Evolutionary conservation across 2,113 vertebrate genomes (phyloP).

Genomic region (Phaethon lepturus): DNA sequence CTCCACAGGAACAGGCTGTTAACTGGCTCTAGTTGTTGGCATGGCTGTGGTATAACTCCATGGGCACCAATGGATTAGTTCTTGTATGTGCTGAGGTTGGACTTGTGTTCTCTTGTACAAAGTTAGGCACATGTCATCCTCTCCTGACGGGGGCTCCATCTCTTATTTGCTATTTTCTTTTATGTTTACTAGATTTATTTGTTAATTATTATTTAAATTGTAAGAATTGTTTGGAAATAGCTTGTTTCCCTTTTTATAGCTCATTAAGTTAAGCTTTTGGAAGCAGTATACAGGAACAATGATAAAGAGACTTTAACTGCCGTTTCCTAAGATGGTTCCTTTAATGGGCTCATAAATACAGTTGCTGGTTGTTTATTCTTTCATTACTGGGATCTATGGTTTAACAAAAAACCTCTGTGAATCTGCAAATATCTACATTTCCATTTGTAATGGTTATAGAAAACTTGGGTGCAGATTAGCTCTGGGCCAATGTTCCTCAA

Average conservation of each 20-base stretch:
- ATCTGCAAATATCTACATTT: neutral
- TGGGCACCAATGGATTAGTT: neutral
- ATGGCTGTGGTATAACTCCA: neutral
- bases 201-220: slow-evolving; percentile 60
- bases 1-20: accelerated
- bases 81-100: neutral
- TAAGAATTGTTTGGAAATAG: slow-evolving; percentile 36
- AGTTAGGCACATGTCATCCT: neutral
- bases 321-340: slow-evolving; percentile 16
- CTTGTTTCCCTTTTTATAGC: slow-evolving; percentile 46
- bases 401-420: neutral
- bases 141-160: neutral
- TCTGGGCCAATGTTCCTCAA: neutral
- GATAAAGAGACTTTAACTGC: slow-evolving; percentile 59
- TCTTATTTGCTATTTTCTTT: neutral
- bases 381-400: slow-evolving; percentile 22
- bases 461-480: neutral
- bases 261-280: slow-evolving; percentile 54
- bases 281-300: neutral
- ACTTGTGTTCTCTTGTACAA: neutral
- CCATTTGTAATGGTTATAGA: neutral
- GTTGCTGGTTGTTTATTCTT: slow-evolving; percentile 36
- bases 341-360: slow-evolving; percentile 62
- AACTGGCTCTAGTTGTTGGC: neutral
- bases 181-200: slow-evolving; percentile 47